Conservation (phyloP, 2,797 vertebrate species). For the Alcedo quadribrachys region DNA sequence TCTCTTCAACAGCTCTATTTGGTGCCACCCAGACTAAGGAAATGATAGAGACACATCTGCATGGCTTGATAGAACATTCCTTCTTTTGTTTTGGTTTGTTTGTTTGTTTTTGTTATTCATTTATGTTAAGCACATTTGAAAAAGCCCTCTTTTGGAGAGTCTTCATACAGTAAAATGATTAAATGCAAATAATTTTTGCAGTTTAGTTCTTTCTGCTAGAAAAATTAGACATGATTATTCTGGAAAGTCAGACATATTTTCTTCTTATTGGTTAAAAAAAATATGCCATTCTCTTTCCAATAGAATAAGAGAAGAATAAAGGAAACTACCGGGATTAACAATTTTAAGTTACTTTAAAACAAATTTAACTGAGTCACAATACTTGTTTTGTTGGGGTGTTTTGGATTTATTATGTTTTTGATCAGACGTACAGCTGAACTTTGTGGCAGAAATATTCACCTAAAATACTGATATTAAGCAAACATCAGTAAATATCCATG, state of each 20-base stretch:
- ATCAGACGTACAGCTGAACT: neutral
- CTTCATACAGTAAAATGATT: neutral
- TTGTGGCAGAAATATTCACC: neutral
- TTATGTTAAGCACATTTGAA: neutral
- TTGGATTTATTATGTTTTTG: neutral
- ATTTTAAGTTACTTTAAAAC: neutral
- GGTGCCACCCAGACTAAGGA: rapidly evolving
- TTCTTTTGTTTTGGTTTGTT: too few species aligned
- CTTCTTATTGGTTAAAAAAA: neutral
- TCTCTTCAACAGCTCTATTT: neutral
- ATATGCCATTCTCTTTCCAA: neutral
- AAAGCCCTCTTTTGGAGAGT: neutral
- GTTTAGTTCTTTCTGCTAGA: neutral
- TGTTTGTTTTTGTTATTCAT: neutral
- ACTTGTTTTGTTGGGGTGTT: neutral
- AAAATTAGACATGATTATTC: neutral
- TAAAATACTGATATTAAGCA: neutral
- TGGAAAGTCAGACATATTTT: neutral
- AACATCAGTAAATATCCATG: neutral
- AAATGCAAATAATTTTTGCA: neutral
- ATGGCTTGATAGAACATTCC: neutral
- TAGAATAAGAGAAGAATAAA: neutral
- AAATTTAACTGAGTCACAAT: neutral
- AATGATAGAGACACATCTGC: neutral
- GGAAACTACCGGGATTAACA: neutral